These are phyloP conservation scores for Archaeoteleia sp. DNA, from an alignment of 2,888 invertebrate species.

Conservation along the genomic window DNA sequence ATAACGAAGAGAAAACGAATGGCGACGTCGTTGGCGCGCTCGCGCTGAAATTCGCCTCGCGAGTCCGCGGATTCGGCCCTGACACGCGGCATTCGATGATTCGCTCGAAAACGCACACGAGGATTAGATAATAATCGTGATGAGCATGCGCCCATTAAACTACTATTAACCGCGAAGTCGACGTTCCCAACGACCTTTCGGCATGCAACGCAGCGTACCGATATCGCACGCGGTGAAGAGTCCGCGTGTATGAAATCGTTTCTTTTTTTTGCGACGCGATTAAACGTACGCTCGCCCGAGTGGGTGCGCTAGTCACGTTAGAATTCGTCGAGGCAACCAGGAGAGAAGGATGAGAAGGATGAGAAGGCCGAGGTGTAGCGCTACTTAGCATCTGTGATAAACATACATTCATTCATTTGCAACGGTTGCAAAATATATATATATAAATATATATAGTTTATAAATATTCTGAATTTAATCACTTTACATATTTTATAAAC, in stretches of 20 bases:
- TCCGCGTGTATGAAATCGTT: too few relatives aligned
- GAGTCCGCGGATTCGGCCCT: conserved; percentile 24
- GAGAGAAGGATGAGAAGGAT: conserved; percentile 8
- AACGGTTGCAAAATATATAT: too few relatives aligned
- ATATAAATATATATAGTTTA: too few relatives aligned
- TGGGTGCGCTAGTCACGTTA: conserved; percentile 21
- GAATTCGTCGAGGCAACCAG: not conserved
- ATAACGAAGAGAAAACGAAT: conserved; percentile 23
- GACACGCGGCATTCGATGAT: conserved; percentile 18
- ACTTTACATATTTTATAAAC: too few relatives aligned
- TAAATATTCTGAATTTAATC: too few relatives aligned
- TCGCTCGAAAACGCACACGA: conserved; percentile 23
- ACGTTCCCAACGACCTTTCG: conserved; percentile 31
- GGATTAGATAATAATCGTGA: conserved; percentile 36
- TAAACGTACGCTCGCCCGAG: conserved; percentile 11
- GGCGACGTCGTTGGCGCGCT: too few relatives aligned
- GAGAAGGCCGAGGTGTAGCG: conserved; percentile 17
- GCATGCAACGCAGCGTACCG: conserved; percentile 27
- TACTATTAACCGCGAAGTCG: conserved; percentile 23
- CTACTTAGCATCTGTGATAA: conserved; percentile 35
- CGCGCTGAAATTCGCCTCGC: not conserved
- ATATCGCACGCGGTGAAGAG: conserved; percentile 15
- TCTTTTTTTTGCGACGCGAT: conserved; percentile 21
- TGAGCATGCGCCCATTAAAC: conserved; percentile 28
- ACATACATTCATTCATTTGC: too few relatives aligned